A percentile compares a stretch with the other conserved stretches of the same genome.
Evolutionary conservation across 2,113 vertebrate genomes (phyloP).

Genomic region (Tetrax tetrax): DNA sequence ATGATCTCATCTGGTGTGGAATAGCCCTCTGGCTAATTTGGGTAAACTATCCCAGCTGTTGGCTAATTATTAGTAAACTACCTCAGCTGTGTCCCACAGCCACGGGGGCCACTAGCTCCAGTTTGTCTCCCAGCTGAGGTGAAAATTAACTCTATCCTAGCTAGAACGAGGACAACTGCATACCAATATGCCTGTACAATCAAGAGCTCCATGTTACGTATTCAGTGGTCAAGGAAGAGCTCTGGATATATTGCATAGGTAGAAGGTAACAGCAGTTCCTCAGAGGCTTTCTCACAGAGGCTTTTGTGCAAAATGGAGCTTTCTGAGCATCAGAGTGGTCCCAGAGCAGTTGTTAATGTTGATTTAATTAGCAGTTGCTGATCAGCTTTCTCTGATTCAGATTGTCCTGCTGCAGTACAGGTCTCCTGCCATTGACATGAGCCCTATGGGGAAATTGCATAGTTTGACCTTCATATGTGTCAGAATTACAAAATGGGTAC

Average conservation of each 20-base stretch:
- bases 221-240: not conserved
- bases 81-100: too few relatives aligned
- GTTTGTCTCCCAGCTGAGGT: too few relatives aligned
- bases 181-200: not conserved
- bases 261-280: accelerated
- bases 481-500: not conserved
- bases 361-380: not conserved
- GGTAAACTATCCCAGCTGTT: too few relatives aligned
- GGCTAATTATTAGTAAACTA: too few relatives aligned
- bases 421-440: not conserved
- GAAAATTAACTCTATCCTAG: too few relatives aligned
- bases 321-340: not conserved
- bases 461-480: not conserved
- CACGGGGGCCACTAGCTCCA: too few relatives aligned
- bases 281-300: not conserved
- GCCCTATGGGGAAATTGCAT: not conserved
- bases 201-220: accelerated
- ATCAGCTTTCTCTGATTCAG: not conserved
- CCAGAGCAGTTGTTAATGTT: not conserved
- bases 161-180: too few relatives aligned
- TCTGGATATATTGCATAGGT: not conserved
- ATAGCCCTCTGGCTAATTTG: too few relatives aligned
- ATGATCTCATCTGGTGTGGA: too few relatives aligned
- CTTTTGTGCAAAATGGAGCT: not conserved
- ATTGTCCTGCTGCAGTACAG: not conserved